These are phyloP conservation scores for Eulithis prunata DNA, from an alignment of 2,888 invertebrate genomes.

Conservation along the genomic window DNA sequence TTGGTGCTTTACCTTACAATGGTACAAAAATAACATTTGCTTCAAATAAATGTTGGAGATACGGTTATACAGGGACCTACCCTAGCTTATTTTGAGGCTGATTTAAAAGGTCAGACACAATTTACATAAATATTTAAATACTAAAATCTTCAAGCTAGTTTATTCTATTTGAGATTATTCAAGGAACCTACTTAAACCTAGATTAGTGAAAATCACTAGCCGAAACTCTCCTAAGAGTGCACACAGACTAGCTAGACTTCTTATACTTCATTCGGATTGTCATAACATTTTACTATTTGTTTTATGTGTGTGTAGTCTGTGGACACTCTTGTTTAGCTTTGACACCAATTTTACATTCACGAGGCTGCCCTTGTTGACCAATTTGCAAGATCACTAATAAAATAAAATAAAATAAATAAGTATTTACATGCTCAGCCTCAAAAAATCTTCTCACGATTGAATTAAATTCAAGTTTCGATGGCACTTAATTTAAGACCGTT, in stretches of 20 bases:
- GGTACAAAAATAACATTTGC: constrained; percentile 67
- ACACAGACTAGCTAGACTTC: background rate
- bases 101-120: constrained; percentile 39
- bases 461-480: constrained; percentile 48
- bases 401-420: constrained; percentile 30
- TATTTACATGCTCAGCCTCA: constrained; percentile 44
- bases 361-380: constrained; percentile 53
- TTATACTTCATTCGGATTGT: too few species aligned
- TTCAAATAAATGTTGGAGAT: constrained; percentile 49
- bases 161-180: constrained; percentile 78
- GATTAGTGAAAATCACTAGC: constrained; percentile 68
- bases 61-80: constrained; percentile 44
- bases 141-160: constrained; percentile 35
- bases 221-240: constrained; percentile 42
- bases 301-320: constrained; percentile 23
- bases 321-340: constrained; percentile 25
- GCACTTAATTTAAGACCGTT: constrained; percentile 54
- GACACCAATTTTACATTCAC: constrained; percentile 58
- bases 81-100: constrained; percentile 52
- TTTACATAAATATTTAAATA: constrained; percentile 37
- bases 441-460: constrained; percentile 28
- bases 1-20: constrained; percentile 68
- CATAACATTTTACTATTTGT: too few species aligned
- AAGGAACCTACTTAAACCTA: constrained; percentile 66
- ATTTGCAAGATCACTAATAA: constrained; percentile 44